Percentiles rank a stretch among this genome's conserved stretches.
Conservation (phyloP, 2,888 invertebrate genomes). For the Hirtodrosophila confusa region DNA sequence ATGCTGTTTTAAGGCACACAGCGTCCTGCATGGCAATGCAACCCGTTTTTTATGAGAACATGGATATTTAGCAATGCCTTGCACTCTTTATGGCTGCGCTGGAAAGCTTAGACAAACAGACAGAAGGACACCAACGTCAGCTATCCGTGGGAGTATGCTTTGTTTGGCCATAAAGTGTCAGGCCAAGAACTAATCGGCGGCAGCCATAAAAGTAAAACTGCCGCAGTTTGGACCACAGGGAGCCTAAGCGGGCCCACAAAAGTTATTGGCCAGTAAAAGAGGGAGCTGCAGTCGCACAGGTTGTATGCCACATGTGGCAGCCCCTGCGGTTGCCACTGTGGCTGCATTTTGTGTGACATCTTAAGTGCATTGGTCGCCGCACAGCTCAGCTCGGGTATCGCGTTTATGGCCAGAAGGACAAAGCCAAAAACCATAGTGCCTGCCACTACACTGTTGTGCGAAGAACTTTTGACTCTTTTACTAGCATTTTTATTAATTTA, state of each 20-base stretch:
- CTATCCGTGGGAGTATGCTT: too few relatives aligned
- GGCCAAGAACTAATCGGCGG: conserved; percentile 69
- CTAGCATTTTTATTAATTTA: conserved; percentile 59
- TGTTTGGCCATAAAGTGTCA: conserved; percentile 61
- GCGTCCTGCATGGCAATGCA: too few relatives aligned
- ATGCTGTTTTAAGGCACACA: background rate
- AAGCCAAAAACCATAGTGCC: too few relatives aligned
- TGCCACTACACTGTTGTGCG: conserved; percentile 16
- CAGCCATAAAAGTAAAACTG: conserved; percentile 54
- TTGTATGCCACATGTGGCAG: conserved; percentile 64
- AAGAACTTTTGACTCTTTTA: conserved; percentile 32
- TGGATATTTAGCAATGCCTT: conserved; percentile 11
- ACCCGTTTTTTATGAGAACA: conserved; percentile 6
- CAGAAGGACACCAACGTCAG: background rate
- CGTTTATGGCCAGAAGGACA: conserved; percentile 62
- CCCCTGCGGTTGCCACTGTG: conserved; percentile 23
- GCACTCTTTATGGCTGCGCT: conserved; percentile 31
- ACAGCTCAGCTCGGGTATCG: conserved; percentile 20
- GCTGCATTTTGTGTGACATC: conserved; percentile 57
- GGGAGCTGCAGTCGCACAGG: conserved; percentile 18
- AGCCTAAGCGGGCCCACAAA: conserved; percentile 18
- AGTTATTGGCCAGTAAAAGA: conserved; percentile 52
- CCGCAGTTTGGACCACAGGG: conserved; percentile 36
- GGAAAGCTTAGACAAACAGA: conserved; percentile 2
- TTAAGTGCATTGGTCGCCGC: conserved; percentile 72